Percentiles rank a stretch among this genome's conserved stretches.
Conservation (phyloP, 2,113 vertebrate genomes). For the Chascanopsetta lugubris region DNA sequence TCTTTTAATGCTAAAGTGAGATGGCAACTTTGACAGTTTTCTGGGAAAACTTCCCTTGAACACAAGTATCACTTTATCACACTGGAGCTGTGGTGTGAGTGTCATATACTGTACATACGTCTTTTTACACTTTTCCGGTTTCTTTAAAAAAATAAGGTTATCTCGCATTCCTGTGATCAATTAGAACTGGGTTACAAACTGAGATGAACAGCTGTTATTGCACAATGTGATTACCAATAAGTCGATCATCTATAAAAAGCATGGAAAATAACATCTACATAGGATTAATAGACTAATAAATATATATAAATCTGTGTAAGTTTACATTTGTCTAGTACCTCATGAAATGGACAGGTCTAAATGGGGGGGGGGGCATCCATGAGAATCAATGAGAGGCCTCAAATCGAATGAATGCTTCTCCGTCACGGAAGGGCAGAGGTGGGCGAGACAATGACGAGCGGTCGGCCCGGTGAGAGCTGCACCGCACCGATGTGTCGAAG, state of each 20-base stretch:
- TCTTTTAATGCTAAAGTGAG: slow-evolving; percentile 7
- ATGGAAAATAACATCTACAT: slow-evolving; percentile 41
- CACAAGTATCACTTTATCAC: slow-evolving; percentile 10
- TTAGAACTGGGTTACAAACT: slow-evolving; percentile 74
- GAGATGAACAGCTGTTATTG: slow-evolving; percentile 79
- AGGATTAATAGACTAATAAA: slow-evolving; percentile 72
- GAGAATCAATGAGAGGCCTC: slow-evolving; percentile 32
- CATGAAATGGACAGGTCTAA: slow-evolving; percentile 45
- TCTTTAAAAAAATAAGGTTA: slow-evolving; percentile 81
- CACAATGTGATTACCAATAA: slow-evolving; percentile 74
- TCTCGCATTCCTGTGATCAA: slow-evolving; percentile 68
- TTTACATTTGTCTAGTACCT: slow-evolving; percentile 15
- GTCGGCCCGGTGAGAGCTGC: slow-evolving; percentile 56
- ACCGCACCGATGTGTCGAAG: slow-evolving; percentile 12
- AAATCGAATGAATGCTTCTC: slow-evolving; percentile 39
- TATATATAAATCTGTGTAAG: slow-evolving; percentile 47
- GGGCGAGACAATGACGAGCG: not conserved
- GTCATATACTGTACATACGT: slow-evolving; percentile 50
- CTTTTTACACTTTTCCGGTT: slow-evolving; percentile 71
- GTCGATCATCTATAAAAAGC: slow-evolving; percentile 56
- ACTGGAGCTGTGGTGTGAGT: slow-evolving; percentile 14
- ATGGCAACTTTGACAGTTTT: slow-evolving; percentile 9
- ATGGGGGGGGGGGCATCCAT: slow-evolving; percentile 13
- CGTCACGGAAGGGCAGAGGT: not conserved
- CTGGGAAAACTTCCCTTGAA: slow-evolving; percentile 19